Evolutionary conservation across 2,888 invertebrate species (phyloP), one percentile per base, ranked within the genome.

Genomic region (Dexiosoma caninum): DNA sequence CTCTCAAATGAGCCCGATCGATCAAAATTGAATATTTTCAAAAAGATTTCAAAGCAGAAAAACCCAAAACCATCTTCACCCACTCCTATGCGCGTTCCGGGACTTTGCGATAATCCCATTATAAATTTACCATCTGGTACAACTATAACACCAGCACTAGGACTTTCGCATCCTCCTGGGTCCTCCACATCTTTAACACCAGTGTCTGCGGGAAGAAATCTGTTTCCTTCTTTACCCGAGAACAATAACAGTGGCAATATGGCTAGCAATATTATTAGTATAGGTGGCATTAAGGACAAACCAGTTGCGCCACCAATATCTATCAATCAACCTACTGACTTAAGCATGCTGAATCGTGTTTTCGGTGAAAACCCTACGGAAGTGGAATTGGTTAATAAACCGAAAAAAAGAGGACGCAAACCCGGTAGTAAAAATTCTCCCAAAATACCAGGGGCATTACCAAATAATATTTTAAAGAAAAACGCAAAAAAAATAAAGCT

Each of bases 1-100:
- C 88, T 96, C 71, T 93, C 94, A 5, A 94, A 93, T 10, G 96
- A 96, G 89, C 95, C 95, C 0, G 95, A 96, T 88, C 95, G 94
- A 89, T 95, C 94, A 89, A 97, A 96, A 88, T 91, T 96, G 44
- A 96, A 95, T 91, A 95, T 96, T 87, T 95, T 96, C 87, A 96
- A 96, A 88, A 95, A 96, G 90, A 95, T 96, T 88, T 94, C 96
- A 78, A 93, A 88, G 30, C 87, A 86, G 42, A 87, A 88, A 71
- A 72, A 78, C 0, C 32, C 67, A 5, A 85, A 85, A 74, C 49
- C 82, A 0, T 35, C 74, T 4, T 84, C 84, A 1, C 83, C 84
- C 9, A 84, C 57, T 4, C 64, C 44, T 2, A 51, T 70, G 57
- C 64, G 69, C 9, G 3, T 81, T 9, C 3, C 67, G 10, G 64